A percentile compares a stretch with the other conserved stretches of the same genome.
Evolutionary conservation across 2,113 vertebrate species (phyloP).

Genomic region (Seriola quinqueradiata): DNA sequence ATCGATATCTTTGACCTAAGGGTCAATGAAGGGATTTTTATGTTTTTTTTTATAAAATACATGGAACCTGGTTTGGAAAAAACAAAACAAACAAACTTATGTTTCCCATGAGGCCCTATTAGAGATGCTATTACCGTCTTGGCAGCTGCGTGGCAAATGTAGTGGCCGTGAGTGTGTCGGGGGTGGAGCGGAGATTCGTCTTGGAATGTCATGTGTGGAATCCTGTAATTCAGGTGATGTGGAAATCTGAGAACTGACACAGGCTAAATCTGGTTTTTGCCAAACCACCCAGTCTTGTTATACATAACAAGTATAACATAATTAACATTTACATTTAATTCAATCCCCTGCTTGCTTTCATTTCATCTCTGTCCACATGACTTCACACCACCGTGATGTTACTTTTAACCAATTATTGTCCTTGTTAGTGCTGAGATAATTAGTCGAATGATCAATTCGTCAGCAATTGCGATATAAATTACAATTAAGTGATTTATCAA

Average conservation of each 20-base stretch:
- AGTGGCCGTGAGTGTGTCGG: slow-evolving; percentile 9
- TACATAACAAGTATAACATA: not conserved
- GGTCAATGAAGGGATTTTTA: not conserved
- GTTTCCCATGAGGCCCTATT: no score
- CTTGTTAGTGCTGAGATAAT: not conserved
- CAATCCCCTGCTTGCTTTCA: not conserved
- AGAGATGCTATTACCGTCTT: not conserved
- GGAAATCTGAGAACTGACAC: slow-evolving; percentile 24
- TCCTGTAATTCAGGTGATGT: slow-evolving; percentile 35
- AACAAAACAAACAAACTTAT: not conserved
- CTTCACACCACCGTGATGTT: not conserved
- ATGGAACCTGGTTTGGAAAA: not conserved
- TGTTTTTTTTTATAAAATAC: no score
- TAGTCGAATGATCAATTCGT: not conserved
- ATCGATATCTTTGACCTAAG: not conserved
- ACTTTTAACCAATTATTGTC: not conserved
- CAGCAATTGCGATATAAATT: not conserved
- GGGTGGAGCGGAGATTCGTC: slow-evolving; percentile 14
- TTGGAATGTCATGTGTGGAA: slow-evolving; percentile 41
- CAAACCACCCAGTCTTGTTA: not conserved
- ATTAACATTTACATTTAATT: not conserved
- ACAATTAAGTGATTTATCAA: not conserved
- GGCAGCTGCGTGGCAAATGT: slow-evolving; percentile 39
- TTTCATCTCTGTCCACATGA: not conserved
- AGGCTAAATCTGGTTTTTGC: not conserved